Conservation (phyloP, 1,140 invertebrate species). For the Drosophila virilis region DNA sequence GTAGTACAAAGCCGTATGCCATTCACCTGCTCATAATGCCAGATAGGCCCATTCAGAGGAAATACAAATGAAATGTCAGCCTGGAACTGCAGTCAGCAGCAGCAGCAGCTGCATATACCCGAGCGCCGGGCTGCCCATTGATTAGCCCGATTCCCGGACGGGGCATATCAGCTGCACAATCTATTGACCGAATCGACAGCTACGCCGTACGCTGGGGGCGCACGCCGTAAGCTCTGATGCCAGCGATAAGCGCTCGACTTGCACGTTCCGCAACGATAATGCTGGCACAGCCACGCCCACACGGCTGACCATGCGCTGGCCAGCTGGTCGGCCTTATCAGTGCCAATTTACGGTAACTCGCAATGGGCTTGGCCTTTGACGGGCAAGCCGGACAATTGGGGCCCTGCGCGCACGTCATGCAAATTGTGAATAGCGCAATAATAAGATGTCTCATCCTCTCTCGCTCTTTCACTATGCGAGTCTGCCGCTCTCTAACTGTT, state of each 20-base stretch:
- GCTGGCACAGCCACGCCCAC: background rate
- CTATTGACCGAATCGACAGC: background rate
- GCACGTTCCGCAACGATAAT: constrained; percentile 23
- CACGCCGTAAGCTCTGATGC: constrained; percentile 3
- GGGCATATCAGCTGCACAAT: constrained; percentile 10
- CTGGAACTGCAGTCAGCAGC: constrained; percentile 9
- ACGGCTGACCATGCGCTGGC: constrained; percentile 5
- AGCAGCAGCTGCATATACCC: constrained; percentile 1
- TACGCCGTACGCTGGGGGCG: background rate
- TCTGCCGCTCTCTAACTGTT: background rate
- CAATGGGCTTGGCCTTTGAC: constrained; percentile 6
- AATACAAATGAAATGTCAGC: too few relatives aligned
- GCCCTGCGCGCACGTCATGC: constrained; percentile 19
- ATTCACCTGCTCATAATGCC: background rate
- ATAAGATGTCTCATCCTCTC: constrained; percentile 9
- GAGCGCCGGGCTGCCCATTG: background rate
- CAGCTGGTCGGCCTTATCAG: constrained; percentile 16
- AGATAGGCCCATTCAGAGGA: constrained; percentile 3
- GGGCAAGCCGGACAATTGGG: background rate
- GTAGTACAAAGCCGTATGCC: background rate
- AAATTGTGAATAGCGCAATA: constrained; percentile 44
- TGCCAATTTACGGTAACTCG: background rate
- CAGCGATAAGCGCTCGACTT: constrained; percentile 18
- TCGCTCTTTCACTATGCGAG: background rate
- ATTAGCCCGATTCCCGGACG: constrained; percentile 1